Base-by-base conservation (phyloP, 2,113 vertebrate genomes). In the Motacilla alba region DNA sequence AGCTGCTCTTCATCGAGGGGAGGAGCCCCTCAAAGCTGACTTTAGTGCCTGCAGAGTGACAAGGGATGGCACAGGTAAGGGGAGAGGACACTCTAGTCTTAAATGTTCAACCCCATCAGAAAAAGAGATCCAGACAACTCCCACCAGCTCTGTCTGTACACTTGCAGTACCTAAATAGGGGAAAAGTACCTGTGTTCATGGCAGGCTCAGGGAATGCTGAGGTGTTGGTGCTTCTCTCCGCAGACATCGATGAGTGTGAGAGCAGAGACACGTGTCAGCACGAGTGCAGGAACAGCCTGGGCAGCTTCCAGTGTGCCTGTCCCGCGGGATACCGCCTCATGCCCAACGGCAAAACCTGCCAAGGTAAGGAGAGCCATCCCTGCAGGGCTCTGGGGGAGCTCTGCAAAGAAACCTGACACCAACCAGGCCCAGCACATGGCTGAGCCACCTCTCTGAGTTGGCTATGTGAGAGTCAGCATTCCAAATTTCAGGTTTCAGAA, bases 191-290 rank as follows among this genome's bases (percentile, higher is more conserved):
- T 37, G 2, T 0, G 44, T 47, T 94, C 5, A 1, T 27, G 9
- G 59, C 47, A 58, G 74, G 46, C 28, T 92, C 31, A 26, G 21
- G 30, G 30, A 67, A 77, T 23, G n/a, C 62, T 23, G 59, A 58
- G 62, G 46, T 50, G 75, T 59, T 80, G 9, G 1, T 75, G 33
- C 59, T 95, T 93, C 94, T 96, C 67, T 93, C 64, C 63, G 9
- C 98, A 99, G 99, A 99, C 96, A 98, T 99, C 19, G 98, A 99
- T 78, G 99, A 99, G 95, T 99, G 99, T 97, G 99, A 99, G 95
- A 98, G 97, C 87, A 98, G 98, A 87, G 98, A 99, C 33, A 78
- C 88, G 7, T 99, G 99, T 92, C 99, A 99, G 95, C 99, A 99
- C 2, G 99, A 99, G 82, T 99, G 99, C 97, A 97, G 98, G 91